Evolutionary conservation across 2,888 invertebrate genomes (phyloP).

Genomic region (Drosophila bunnanda): DNA sequence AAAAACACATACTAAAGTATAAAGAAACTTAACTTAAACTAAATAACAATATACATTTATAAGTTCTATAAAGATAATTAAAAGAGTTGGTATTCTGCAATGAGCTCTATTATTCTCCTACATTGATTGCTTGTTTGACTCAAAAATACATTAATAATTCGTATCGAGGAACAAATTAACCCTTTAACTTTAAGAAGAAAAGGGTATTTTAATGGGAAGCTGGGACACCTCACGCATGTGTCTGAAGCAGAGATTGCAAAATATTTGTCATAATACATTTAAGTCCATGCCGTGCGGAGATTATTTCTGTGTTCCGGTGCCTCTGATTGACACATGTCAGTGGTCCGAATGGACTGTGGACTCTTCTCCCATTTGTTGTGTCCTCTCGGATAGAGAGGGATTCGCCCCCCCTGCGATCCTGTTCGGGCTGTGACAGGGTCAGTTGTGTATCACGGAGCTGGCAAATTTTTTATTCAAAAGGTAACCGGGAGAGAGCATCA

Average conservation of each 20-base stretch:
- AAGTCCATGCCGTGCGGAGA: constrained; percentile 79
- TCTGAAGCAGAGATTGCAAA: constrained; percentile 64
- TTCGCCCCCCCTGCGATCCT: not conserved
- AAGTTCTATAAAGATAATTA: too few species aligned
- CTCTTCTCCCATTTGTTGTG: constrained; percentile 21
- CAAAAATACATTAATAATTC: too few species aligned
- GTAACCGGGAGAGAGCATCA: constrained; percentile 43
- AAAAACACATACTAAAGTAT: too few species aligned
- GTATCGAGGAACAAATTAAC: too few species aligned
- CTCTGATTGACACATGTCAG: constrained; percentile 76
- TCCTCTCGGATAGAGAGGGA: constrained; percentile 1
- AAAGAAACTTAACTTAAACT: too few species aligned
- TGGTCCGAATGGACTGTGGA: constrained; percentile 31
- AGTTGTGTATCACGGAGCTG: constrained; percentile 35
- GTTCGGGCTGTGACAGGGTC: constrained; percentile 38
- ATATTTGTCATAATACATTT: constrained; percentile 81
- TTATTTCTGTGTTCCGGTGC: constrained; percentile 62
- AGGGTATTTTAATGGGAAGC: not conserved
- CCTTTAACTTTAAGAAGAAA: not conserved
- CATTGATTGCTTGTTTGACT: not conserved
- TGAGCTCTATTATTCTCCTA: not conserved
- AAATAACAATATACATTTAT: too few species aligned
- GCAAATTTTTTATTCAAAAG: constrained; percentile 62
- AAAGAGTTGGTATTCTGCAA: too few species aligned
- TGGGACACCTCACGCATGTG: constrained; percentile 18